These are phyloP conservation scores for Drosophila diplacantha DNA, from an alignment of 2,888 invertebrate genomes.

Conservation along the genomic window DNA sequence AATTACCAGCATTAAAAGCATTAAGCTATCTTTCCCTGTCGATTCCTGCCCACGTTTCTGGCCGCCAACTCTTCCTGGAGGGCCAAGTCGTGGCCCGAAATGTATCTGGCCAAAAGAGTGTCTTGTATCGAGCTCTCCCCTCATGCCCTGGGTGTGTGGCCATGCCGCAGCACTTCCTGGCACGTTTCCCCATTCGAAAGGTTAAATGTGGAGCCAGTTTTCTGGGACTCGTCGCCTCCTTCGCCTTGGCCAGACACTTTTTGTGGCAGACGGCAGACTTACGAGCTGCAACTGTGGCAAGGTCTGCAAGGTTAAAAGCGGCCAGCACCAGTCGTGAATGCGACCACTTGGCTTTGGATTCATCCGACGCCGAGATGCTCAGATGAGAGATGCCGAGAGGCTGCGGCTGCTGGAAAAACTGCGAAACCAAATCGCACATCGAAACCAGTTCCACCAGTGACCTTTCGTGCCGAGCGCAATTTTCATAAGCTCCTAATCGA, in stretches of 20 bases:
- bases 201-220: conserved; percentile 55
- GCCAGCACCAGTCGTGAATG: conserved; percentile 36
- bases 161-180: conserved; percentile 59
- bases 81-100: conserved; percentile 35
- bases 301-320: conserved; percentile 69
- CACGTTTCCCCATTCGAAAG: conserved; percentile 56
- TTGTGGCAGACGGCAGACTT: conserved; percentile 30
- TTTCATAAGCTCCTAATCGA: conserved; percentile 60
- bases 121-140: not conserved
- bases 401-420: conserved; percentile 22
- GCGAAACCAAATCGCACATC: conserved; percentile 15
- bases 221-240: conserved; percentile 45
- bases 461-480: conserved; percentile 57
- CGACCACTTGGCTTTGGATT: conserved; percentile 43
- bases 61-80: conserved; percentile 24
- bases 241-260: conserved; percentile 62
- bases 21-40: conserved; percentile 18
- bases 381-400: not conserved
- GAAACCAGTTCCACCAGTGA: conserved; percentile 65
- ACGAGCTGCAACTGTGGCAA: conserved; percentile 67
- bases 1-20: conserved; percentile 16
- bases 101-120: conserved; percentile 13
- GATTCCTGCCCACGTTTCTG: conserved; percentile 23
- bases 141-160: conserved; percentile 32
- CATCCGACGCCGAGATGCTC: conserved; percentile 10